Percentiles rank a stretch among this genome's conserved stretches.
Evolutionary conservation across 2,888 invertebrate genomes (phyloP).

Genomic region (Cosmia pyralina): DNA sequence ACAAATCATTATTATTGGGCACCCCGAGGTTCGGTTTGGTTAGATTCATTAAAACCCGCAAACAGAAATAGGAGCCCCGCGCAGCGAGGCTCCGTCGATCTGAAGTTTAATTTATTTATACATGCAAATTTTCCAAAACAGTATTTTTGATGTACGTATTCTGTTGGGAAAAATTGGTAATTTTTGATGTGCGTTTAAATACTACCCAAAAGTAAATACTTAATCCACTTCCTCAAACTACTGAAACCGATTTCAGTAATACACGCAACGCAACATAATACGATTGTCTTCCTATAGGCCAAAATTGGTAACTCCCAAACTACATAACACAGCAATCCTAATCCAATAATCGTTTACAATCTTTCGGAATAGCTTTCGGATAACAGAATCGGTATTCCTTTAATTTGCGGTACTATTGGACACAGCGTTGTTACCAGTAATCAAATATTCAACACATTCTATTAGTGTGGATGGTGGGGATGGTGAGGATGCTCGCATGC

Average conservation of each 20-base stretch:
- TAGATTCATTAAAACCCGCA: no score
- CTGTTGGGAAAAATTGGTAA: no score
- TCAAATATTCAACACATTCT: slow-evolving; percentile 69
- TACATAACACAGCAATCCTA: slow-evolving; percentile 17
- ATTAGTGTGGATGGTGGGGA: slow-evolving; percentile 46
- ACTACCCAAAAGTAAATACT: no score
- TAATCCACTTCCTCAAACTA: not conserved
- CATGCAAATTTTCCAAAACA: no score
- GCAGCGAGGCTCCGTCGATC: no score
- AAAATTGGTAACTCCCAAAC: slow-evolving; percentile 11
- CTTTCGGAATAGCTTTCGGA: slow-evolving; percentile 36
- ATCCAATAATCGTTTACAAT: slow-evolving; percentile 54
- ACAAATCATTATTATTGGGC: no score
- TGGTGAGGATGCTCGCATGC: slow-evolving; percentile 10
- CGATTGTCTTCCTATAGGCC: slow-evolving; percentile 7
- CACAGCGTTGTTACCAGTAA: slow-evolving; percentile 48
- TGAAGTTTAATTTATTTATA: no score
- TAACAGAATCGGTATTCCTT: slow-evolving; percentile 45
- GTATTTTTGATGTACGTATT: no score
- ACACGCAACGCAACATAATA: slow-evolving; percentile 10
- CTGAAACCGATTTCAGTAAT: slow-evolving; percentile 20
- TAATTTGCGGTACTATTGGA: slow-evolving; percentile 42
- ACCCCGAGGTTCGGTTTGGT: no score
- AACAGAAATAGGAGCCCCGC: no score
- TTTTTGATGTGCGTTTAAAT: no score